phyloP scores from a whole-genome alignment of 2,113 vertebrate genomes.

The Laticauda colubrina region DNA sequence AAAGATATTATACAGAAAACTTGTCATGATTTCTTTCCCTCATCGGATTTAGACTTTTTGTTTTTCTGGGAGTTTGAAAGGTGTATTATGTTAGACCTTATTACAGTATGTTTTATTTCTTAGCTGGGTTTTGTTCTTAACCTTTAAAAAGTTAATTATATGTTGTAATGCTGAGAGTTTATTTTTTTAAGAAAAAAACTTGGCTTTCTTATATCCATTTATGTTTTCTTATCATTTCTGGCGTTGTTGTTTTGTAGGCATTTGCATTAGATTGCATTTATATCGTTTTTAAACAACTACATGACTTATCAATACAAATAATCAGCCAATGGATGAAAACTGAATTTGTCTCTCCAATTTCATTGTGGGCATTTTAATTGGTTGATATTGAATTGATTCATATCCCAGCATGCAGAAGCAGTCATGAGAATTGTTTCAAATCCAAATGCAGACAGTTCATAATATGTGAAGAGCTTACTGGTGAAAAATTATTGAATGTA shows the following conservation, averaged over 20 bases:
- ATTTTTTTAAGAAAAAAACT: not conserved
- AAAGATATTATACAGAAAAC: not conserved
- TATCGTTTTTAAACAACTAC: not conserved
- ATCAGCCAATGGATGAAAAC: not conserved
- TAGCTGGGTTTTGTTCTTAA: not conserved
- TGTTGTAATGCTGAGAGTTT: not conserved
- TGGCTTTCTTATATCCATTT: not conserved
- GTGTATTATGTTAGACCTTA: not conserved
- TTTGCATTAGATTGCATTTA: not conserved
- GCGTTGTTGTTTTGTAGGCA: not conserved
- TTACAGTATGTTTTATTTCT: not conserved
- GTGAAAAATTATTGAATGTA: not conserved
- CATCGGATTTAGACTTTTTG: not conserved
- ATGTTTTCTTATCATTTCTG: not conserved
- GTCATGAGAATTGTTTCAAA: constrained; percentile 10
- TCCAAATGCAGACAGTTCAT: constrained; percentile 1
- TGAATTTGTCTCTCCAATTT: not conserved
- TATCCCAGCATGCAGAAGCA: not conserved
- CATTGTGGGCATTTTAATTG: not conserved
- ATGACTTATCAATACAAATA: not conserved
- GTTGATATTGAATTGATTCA: not conserved
- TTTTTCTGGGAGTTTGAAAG: not conserved
- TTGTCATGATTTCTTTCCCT: not conserved
- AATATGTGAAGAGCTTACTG: constrained; percentile 6
- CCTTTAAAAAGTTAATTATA: not conserved